phyloP scores from a whole-genome alignment of 2,888 invertebrate genomes.

The Latheticus oryzae region DNA sequence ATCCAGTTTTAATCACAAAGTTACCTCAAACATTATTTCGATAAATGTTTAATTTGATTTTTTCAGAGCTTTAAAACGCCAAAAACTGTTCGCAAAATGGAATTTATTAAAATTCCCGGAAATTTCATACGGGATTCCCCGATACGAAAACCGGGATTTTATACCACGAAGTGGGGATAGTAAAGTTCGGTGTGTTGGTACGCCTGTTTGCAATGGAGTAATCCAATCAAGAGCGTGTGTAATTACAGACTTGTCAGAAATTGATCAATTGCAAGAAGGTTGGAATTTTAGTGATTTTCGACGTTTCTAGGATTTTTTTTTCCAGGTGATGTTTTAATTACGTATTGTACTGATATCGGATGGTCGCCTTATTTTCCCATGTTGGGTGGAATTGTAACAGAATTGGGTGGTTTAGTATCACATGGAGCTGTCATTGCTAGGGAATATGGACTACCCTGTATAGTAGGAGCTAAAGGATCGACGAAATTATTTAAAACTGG shows the following conservation, averaged over 20 bases:
- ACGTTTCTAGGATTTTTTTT: too few relatives aligned
- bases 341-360: slow-evolving; percentile 82
- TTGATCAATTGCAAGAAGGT: slow-evolving; percentile 60
- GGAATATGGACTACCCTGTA: slow-evolving; percentile 85
- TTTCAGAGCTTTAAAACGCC: slow-evolving; percentile 75
- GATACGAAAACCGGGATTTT: slow-evolving; percentile 46
- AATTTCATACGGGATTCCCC: slow-evolving; percentile 61
- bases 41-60: slow-evolving; percentile 3
- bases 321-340: slow-evolving; percentile 80
- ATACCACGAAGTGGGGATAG: slow-evolving; percentile 27
- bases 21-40: slow-evolving; percentile 56
- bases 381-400: slow-evolving; percentile 81
- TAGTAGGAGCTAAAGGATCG: slow-evolving; percentile 79
- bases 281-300: slow-evolving; percentile 7
- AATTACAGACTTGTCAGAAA: slow-evolving; percentile 75
- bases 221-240: slow-evolving; percentile 79
- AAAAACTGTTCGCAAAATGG: slow-evolving; percentile 72
- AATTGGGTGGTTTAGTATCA: slow-evolving; percentile 84
- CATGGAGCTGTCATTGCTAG: slow-evolving; percentile 88
- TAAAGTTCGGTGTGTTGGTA: slow-evolving; percentile 65
- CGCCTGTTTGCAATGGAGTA: slow-evolving; percentile 78
- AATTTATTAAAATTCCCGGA: slow-evolving; percentile 74
- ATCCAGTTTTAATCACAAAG: slow-evolving; percentile 73
- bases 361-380: slow-evolving; percentile 90
- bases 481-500: slow-evolving; percentile 78